Evolutionary conservation across 2,797 vertebrate species (phyloP), one percentile per base, ranked within the genome.

Genomic region (Neomorphus geoffroyi): DNA sequence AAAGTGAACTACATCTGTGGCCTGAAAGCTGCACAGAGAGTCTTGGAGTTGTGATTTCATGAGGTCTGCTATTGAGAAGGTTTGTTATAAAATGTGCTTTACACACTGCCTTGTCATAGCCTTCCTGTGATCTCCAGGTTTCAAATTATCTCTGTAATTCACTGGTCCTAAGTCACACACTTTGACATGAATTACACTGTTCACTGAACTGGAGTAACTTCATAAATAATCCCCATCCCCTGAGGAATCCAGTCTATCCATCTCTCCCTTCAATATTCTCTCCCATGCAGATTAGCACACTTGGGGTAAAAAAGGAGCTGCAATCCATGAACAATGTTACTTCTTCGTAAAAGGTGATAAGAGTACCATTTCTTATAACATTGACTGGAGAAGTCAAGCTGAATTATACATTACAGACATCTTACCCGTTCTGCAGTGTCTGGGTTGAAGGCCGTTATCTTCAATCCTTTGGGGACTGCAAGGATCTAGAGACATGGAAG

Each of bases 341-440:
- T 14, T 90, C 37, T 82, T 92, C 77, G 37, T 81, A 65, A 91
- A 90, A 92, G 67, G 67, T 82, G 77, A 8, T 80, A 91, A 84
- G 24, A 35, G 58, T 88, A 22, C 57, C 50, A 43, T 92, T 94
- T 88, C 74, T 80, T 82, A 71, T 21, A 24, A 30, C 33, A 56
- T 1, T 3, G 57, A n/a, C 54, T 71, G 74, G 45, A 85, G 30
- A 66, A 93, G n/a, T 60, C 2, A 16, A 86, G 50, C 61, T 97
- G 69, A 96, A 96, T 97, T 94, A 96, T 96, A 95, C 83, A 94
- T 96, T 95, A 85, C 78, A 94, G 73, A 80, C 60, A 77, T 92
- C 50, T 77, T 90, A 81, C 53, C 28, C 86, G 0, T 82, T 82
- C 84, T 92, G 54, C 74, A 80, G 50, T 65, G 77, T 80, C 87